Conservation (phyloP, 2,797 vertebrate species). For the Sphaeramia orbicularis region DNA sequence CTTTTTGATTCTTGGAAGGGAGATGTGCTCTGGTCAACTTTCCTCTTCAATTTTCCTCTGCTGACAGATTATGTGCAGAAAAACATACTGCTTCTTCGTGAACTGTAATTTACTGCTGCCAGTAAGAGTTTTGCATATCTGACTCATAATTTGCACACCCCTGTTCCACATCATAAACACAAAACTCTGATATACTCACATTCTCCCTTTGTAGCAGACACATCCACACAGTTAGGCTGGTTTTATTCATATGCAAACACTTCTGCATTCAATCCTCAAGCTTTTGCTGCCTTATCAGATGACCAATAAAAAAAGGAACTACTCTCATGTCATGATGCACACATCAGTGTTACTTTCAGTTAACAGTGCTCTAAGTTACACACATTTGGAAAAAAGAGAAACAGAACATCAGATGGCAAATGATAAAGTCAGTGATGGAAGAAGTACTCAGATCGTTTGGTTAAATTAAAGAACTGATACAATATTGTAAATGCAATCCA, state of each 20-base stretch:
- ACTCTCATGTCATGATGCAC: background rate
- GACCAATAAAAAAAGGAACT: constrained; percentile 64
- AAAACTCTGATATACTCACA: constrained; percentile 29
- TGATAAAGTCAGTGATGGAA: too few species aligned
- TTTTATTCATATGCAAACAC: constrained; percentile 40
- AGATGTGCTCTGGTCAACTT: background rate
- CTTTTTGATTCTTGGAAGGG: background rate
- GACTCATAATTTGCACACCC: background rate
- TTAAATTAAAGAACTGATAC: too few species aligned
- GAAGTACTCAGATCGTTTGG: too few species aligned
- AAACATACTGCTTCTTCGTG: background rate
- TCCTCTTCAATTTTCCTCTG: background rate
- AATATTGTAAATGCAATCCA: too few species aligned
- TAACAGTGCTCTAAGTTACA: background rate
- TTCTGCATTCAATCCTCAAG: constrained; percentile 68
- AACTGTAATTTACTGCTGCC: constrained; percentile 1
- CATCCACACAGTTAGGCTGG: constrained; percentile 17
- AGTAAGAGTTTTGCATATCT: constrained; percentile 23
- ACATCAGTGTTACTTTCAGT: background rate
- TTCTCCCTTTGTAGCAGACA: background rate
- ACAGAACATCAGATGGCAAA: too few species aligned
- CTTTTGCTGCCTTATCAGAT: constrained; percentile 10
- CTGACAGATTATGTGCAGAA: background rate
- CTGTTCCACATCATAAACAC: background rate
- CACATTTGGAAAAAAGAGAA: background rate